Percentiles rank a stretch among this genome's conserved stretches.
These are phyloP conservation scores for Amphimallon solstitiale DNA, from an alignment of 2,888 invertebrate species.

Conservation along the genomic window DNA sequence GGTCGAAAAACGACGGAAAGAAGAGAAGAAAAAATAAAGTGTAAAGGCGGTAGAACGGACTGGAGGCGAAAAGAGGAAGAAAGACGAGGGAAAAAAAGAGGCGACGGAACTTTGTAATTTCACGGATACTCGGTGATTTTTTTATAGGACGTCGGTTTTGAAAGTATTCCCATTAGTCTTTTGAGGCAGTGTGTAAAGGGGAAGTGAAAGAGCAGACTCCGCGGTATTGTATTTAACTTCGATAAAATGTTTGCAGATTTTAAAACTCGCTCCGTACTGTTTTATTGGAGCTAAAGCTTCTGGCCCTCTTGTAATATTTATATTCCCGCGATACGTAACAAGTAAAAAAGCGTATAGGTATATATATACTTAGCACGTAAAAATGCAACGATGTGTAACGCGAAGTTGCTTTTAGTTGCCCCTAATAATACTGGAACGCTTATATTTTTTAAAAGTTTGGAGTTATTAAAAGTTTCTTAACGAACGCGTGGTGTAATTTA, in stretches of 20 bases:
- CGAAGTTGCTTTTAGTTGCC: constrained; percentile 44
- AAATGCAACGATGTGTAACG: constrained; percentile 45
- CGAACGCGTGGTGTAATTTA: constrained; percentile 36
- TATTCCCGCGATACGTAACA: constrained; percentile 1
- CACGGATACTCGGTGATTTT: constrained; percentile 54
- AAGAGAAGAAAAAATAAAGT: neutral
- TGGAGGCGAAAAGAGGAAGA: neutral
- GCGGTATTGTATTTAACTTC: constrained; percentile 43
- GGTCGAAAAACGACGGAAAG: constrained; percentile 1
- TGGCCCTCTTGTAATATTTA: neutral
- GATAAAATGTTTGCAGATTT: constrained; percentile 37
- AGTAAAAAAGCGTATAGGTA: constrained; percentile 18
- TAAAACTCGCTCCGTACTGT: constrained; percentile 14
- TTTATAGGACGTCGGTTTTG: constrained; percentile 50
- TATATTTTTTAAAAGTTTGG: constrained; percentile 45
- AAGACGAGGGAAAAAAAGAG: neutral
- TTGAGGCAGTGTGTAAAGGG: constrained; percentile 4
- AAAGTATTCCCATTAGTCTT: constrained; percentile 54
- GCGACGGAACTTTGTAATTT: constrained; percentile 55
- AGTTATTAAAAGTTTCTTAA: constrained; percentile 56
- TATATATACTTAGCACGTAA: too few species aligned
- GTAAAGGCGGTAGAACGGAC: neutral
- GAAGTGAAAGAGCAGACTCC: constrained; percentile 33
- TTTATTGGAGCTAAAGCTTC: neutral
- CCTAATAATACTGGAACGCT: constrained; percentile 40